These are phyloP conservation scores for Synaphobranchus kaupii DNA, from an alignment of 2,797 vertebrate species.

Conservation along the genomic window DNA sequence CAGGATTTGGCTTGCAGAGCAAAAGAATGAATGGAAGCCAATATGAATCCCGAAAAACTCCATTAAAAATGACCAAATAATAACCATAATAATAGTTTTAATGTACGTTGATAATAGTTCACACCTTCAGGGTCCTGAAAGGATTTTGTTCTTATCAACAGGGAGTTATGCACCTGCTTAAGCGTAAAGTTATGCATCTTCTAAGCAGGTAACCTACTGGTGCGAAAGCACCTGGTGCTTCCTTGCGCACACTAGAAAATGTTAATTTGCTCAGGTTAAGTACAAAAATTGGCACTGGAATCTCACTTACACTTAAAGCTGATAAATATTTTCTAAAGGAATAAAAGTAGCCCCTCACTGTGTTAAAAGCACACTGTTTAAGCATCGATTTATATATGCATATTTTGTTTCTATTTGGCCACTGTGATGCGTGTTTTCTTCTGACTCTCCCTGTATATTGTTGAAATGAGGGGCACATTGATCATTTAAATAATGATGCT, in stretches of 20 bases:
- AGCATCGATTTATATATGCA: background rate
- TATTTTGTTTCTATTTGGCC: background rate
- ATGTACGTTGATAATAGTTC: no score
- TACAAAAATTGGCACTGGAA: background rate
- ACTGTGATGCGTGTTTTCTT: background rate
- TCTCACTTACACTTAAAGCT: background rate
- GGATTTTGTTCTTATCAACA: no score
- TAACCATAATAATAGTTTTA: no score
- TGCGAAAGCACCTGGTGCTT: background rate
- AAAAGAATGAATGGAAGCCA: no score
- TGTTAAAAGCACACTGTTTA: background rate
- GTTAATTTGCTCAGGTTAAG: background rate
- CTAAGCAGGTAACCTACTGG: background rate
- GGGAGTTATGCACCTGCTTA: no score
- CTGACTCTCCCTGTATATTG: background rate
- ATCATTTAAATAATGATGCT: background rate
- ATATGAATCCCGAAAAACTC: no score
- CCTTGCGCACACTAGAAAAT: background rate
- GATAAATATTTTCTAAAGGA: background rate
- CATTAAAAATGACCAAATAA: no score
- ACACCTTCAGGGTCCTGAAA: no score
- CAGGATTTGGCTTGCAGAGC: no score
- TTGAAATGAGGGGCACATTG: background rate
- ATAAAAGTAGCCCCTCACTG: background rate
- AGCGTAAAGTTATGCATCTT: no score